Percentiles rank a stretch among this genome's conserved stretches.
Evolutionary conservation across 2,113 vertebrate species (phyloP).

Genomic region (Chaenogobius annularis): DNA sequence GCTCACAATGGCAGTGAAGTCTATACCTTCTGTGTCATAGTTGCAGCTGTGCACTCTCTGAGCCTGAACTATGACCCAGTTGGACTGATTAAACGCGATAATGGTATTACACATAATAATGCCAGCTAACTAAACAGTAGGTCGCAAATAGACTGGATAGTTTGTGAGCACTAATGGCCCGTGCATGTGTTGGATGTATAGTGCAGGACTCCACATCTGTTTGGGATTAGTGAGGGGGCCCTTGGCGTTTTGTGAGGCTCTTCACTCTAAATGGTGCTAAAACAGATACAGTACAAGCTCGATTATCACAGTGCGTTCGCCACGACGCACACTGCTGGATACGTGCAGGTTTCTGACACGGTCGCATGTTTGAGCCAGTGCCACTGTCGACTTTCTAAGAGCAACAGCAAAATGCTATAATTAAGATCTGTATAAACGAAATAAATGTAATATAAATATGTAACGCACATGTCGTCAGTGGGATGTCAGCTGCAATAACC

Average conservation of each 20-base stretch:
- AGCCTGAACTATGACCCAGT: conserved; percentile 52
- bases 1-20: not conserved
- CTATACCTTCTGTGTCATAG: not conserved
- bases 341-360: not conserved
- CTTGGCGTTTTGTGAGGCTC: conserved; percentile 55
- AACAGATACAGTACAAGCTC: conserved; percentile 51
- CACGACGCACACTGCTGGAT: conserved; percentile 34
- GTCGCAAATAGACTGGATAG: conserved; percentile 37
- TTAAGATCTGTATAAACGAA: no score
- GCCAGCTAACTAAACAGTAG: conserved; percentile 41
- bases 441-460: no score
- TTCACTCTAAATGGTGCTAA: conserved; percentile 60
- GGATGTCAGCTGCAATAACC: no score
- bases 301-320: conserved; percentile 46
- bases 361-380: not conserved
- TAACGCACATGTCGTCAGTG: no score
- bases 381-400: no score
- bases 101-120: conserved; percentile 47
- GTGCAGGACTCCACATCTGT: conserved; percentile 68
- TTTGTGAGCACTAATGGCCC: conserved; percentile 38
- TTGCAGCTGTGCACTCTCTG: conserved; percentile 1
- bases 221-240: conserved; percentile 53
- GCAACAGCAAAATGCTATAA: no score
- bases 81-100: conserved; percentile 44
- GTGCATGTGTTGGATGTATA: conserved; percentile 36